Evolutionary conservation across 2,888 invertebrate species (phyloP), one percentile per base, ranked within the genome.

Genomic region (Drosophila pseudotalamancana): DNA sequence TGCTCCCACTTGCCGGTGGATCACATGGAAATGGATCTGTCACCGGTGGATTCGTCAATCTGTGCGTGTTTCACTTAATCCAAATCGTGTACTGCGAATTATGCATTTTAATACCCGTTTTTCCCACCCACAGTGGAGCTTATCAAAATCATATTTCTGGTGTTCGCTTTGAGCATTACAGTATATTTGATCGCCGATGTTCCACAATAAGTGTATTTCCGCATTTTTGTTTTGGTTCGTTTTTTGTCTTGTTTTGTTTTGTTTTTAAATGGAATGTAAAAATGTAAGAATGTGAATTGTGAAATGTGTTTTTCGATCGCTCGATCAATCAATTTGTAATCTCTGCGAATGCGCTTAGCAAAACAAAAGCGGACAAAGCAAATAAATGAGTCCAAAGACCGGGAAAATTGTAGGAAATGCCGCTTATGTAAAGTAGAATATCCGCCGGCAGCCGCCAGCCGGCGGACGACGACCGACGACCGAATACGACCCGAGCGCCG

Each of bases 401-500:
- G 84, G 74, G 74, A 71, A 86, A 81, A 57, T 72, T 67, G 63
- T 40, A 83, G 81, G 81, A 83, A 86, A 83, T 59, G 72, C 69
- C 87, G 88, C 86, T 86, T 89, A 89, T 88, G 77, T 89, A 87
- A 89, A 89, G 88, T 89, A 88, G 89, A 88, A 88, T 88, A 84
- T 88, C 88, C 88, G 88, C 86, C 75, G 81, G 59, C 72, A 48
- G 40, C 35, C 29, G 37, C 48, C 46, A n/a, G n/a, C 35, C 29
- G 37, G 53, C 46, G 51, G 55, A n/a, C n/a, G n/a, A n/a, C n/a
- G n/a, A n/a, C 8, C 63, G 50, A 67, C 54, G 60, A 46, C 53
- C 67, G 67, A 59, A 12, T 40, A 46, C 42, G 65, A 72, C 39
- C 55, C 54, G 37, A 50, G 42, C 43, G 46, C 23, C 42, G 19